Evolutionary conservation across 2,113 vertebrate genomes (phyloP).

Genomic region (Clupea harengus): DNA sequence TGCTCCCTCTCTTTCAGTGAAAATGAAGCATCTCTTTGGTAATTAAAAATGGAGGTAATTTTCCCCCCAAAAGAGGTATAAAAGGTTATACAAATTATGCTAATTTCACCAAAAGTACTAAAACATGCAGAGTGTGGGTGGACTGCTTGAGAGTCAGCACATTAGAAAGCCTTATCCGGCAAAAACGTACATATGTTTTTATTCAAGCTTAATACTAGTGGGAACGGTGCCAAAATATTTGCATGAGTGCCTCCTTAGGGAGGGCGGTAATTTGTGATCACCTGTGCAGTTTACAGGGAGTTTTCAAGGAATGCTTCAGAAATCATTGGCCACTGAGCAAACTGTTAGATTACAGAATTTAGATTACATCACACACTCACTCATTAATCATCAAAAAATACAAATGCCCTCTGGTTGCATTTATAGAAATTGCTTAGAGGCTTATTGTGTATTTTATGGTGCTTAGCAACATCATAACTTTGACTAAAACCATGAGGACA

Average conservation of each 20-base stretch:
- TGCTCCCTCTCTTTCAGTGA: not conserved
- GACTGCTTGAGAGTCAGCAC: not conserved
- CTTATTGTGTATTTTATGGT: too few relatives aligned
- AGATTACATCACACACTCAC: not conserved
- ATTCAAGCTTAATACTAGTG: not conserved
- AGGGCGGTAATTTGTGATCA: not conserved
- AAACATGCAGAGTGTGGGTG: not conserved
- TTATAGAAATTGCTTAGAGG: not conserved
- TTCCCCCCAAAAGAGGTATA: not conserved
- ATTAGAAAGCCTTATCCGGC: not conserved
- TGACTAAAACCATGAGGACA: too few relatives aligned
- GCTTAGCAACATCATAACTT: too few relatives aligned
- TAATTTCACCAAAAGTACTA: not conserved
- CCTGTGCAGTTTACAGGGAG: not conserved
- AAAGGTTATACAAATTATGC: conserved; percentile 5
- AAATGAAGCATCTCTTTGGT: not conserved
- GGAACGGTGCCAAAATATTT: not conserved
- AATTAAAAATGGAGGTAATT: not conserved
- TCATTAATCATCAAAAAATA: not conserved
- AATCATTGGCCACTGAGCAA: not conserved
- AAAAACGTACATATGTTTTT: not conserved
- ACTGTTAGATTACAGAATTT: not conserved
- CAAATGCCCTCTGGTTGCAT: not conserved
- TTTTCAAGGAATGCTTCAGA: not conserved
- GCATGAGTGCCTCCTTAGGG: not conserved